Conservation (phyloP, 2,113 vertebrate species). For the Galeopterus variegatus region DNA sequence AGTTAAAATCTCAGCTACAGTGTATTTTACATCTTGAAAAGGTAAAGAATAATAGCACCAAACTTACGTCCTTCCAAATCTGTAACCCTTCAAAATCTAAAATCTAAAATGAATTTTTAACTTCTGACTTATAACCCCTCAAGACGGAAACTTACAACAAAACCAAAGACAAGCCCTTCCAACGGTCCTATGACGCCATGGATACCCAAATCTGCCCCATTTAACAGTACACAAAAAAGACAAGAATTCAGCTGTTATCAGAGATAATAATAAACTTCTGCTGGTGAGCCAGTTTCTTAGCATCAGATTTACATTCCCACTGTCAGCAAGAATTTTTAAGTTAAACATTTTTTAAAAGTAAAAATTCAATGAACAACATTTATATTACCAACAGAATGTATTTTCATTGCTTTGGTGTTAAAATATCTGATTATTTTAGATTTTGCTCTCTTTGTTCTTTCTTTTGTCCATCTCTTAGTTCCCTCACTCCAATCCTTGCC, state of each 20-base stretch:
- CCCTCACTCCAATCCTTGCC: not conserved
- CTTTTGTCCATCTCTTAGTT: not conserved
- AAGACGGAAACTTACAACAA: slow-evolving; percentile 77
- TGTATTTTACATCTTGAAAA: slow-evolving; percentile 55
- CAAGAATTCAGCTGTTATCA: slow-evolving; percentile 87
- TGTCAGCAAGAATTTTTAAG: slow-evolving; percentile 84
- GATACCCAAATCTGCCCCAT: slow-evolving; percentile 82
- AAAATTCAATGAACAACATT: slow-evolving; percentile 87
- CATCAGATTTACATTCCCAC: slow-evolving; percentile 87
- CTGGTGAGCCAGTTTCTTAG: slow-evolving; percentile 83
- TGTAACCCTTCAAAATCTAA: slow-evolving; percentile 64
- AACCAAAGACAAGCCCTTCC: slow-evolving; percentile 78
- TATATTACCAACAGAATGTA: slow-evolving; percentile 79
- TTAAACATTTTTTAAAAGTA: slow-evolving; percentile 86
- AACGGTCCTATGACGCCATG: not conserved
- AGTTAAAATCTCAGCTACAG: not conserved
- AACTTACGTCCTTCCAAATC: not conserved
- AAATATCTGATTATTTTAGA: not conserved
- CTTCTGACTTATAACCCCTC: slow-evolving; percentile 75
- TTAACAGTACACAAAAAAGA: slow-evolving; percentile 82
- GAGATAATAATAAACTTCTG: slow-evolving; percentile 88
- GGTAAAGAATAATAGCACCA: not conserved
- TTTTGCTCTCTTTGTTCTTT: slow-evolving; percentile 21
- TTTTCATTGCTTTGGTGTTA: slow-evolving; percentile 69
- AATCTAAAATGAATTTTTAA: slow-evolving; percentile 81